A percentile compares a stretch with the other conserved stretches of the same genome.
Conservation (phyloP, 2,888 invertebrate species). For the Monopis laevigella region DNA sequence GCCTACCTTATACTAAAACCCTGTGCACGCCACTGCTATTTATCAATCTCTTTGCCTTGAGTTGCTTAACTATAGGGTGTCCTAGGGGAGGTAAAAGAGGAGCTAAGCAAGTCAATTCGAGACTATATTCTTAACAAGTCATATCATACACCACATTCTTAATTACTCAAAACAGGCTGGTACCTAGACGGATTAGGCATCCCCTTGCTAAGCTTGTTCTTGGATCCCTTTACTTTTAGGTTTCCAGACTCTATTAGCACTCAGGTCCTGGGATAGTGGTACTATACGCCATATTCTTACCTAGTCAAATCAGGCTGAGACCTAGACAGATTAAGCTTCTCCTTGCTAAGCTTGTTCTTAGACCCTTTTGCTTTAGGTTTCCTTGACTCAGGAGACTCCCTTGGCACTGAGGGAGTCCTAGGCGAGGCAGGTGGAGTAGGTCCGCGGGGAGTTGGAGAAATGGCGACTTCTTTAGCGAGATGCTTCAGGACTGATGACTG, state of each 20-base stretch:
- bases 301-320: conserved; percentile 87
- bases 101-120: too few relatives aligned
- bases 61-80: too few relatives aligned
- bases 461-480: conserved; percentile 80
- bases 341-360: conserved; percentile 56
- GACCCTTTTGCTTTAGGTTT: conserved; percentile 41
- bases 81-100: too few relatives aligned
- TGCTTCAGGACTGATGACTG: conserved; percentile 86
- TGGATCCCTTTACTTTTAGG: conserved; percentile 39
- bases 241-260: conserved; percentile 29
- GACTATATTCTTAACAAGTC: too few relatives aligned
- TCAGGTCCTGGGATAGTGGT: too few relatives aligned
- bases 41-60: too few relatives aligned
- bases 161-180: conserved; percentile 83
- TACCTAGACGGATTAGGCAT: conserved; percentile 78
- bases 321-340: conserved; percentile 74
- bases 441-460: conserved; percentile 45
- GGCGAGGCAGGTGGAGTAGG: conserved; percentile 43
- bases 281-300: too few relatives aligned
- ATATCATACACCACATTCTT: too few relatives aligned
- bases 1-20: too few relatives aligned
- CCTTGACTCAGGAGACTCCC: conserved; percentile 23
- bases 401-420: conserved; percentile 26
- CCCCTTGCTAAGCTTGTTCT: conserved; percentile 59
- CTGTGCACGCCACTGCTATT: too few relatives aligned